phyloP scores from a whole-genome alignment of 1,140 invertebrate genomes.

The Ceratosolen solmsi region DNA sequence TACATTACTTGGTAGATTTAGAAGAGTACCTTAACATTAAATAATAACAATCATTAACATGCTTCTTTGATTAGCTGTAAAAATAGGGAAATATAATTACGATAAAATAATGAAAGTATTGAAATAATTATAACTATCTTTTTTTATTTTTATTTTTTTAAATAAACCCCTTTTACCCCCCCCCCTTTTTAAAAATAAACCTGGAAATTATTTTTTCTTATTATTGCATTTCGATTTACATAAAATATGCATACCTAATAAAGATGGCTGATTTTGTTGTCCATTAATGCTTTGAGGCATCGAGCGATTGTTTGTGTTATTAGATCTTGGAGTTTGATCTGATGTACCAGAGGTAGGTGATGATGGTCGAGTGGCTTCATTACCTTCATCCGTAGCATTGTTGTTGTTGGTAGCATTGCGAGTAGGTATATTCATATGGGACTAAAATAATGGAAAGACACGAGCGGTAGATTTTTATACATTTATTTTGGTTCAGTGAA shows the following conservation, averaged over 20 bases:
- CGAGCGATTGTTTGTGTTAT: constrained; percentile 50
- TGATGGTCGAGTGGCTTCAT: constrained; percentile 58
- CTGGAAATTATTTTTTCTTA: no score
- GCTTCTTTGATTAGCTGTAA: no score
- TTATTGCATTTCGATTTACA: neutral
- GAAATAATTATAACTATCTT: no score
- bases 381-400: constrained; percentile 61
- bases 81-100: constrained; percentile 39
- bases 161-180: no score
- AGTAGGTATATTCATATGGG: constrained; percentile 74
- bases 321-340: constrained; percentile 50
- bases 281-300: constrained; percentile 51
- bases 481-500: no score
- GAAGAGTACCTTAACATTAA: constrained; percentile 64
- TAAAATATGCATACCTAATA: constrained; percentile 58
- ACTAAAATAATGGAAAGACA: constrained; percentile 58
- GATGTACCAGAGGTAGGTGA: constrained; percentile 56
- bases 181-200: no score
- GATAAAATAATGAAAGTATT: constrained; percentile 3
- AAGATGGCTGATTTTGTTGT: constrained; percentile 56
- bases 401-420: constrained; percentile 62
- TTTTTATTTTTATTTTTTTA: no score
- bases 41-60: no score
- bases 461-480: no score
- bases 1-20: constrained; percentile 74